Evolutionary conservation across 2,797 vertebrate genomes (phyloP).

Genomic region (Toxotes lorentzi): DNA sequence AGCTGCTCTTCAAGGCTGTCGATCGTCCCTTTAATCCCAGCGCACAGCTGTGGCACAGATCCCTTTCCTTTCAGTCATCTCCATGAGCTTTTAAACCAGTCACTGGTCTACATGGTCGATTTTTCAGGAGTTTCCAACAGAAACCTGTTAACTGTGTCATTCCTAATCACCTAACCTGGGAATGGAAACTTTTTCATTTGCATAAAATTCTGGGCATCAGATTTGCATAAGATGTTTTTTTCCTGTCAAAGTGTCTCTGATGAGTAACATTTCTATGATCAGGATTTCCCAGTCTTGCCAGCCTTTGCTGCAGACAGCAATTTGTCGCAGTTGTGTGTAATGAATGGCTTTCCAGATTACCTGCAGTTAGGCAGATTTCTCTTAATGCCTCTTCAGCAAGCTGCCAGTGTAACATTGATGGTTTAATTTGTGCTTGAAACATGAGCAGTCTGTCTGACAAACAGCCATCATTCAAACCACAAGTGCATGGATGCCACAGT

Average conservation of each 20-base stretch:
- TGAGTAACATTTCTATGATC: slow-evolving; percentile 10
- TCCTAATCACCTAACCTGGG: background rate
- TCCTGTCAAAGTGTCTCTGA: background rate
- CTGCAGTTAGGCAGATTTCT: slow-evolving; percentile 56
- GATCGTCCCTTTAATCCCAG: too few relatives aligned
- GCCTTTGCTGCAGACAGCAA: slow-evolving; percentile 42
- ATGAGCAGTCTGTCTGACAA: slow-evolving; percentile 8
- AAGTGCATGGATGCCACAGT: background rate
- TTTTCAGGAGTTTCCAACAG: too few relatives aligned
- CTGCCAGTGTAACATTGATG: slow-evolving; percentile 63
- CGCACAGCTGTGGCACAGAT: background rate
- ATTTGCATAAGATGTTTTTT: background rate
- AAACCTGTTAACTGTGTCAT: too few relatives aligned
- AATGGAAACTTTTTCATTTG: background rate
- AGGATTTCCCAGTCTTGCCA: slow-evolving; percentile 9
- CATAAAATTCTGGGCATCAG: background rate
- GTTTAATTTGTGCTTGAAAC: slow-evolving; percentile 65
- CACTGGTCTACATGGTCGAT: too few relatives aligned
- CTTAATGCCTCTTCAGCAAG: slow-evolving; percentile 58
- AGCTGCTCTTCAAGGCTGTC: too few relatives aligned
- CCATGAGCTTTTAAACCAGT: background rate
- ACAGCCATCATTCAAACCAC: slow-evolving; percentile 1
- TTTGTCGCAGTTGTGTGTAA: slow-evolving; percentile 49
- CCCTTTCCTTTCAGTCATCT: background rate
- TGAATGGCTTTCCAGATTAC: slow-evolving; percentile 74